These are phyloP conservation scores for Margaritifera margaritifera DNA, from an alignment of 2,888 invertebrate species.

Conservation along the genomic window DNA sequence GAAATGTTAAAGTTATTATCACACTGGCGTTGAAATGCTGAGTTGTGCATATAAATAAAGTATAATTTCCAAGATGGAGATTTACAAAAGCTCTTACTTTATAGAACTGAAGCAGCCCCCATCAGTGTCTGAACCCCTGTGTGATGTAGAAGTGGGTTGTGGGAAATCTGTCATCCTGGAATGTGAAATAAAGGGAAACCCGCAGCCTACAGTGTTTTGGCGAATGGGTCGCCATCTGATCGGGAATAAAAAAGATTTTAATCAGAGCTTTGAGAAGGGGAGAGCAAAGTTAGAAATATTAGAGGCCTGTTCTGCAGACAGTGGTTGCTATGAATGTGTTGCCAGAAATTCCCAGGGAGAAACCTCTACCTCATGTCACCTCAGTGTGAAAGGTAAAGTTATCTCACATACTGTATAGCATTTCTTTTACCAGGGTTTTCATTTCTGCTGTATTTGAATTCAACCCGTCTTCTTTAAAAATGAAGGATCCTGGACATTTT, in stretches of 20 bases:
- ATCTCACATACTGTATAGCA: too few relatives aligned
- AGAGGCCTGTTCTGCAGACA: slow-evolving; percentile 46
- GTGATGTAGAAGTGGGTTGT: slow-evolving; percentile 31
- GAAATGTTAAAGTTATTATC: too few relatives aligned
- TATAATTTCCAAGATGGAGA: neutral
- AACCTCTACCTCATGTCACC: slow-evolving; percentile 44
- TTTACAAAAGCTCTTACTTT: slow-evolving; percentile 6
- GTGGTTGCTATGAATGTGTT: slow-evolving; percentile 59
- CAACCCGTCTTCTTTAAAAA: too few relatives aligned
- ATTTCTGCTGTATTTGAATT: too few relatives aligned
- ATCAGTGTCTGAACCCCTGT: slow-evolving; percentile 33
- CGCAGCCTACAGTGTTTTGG: slow-evolving; percentile 57
- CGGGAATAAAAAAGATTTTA: slow-evolving; percentile 49
- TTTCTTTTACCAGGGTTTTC: too few relatives aligned
- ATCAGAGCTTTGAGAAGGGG: slow-evolving; percentile 51
- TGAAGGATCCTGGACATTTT: too few relatives aligned
- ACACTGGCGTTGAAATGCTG: too few relatives aligned
- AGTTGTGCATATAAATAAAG: too few relatives aligned
- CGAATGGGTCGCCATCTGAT: slow-evolving; percentile 56
- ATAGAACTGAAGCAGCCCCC: slow-evolving; percentile 48
- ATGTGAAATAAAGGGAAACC: slow-evolving; percentile 54
- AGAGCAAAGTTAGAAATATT: slow-evolving; percentile 54
- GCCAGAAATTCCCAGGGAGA: slow-evolving; percentile 54
- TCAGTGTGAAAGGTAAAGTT: slow-evolving; percentile 36
- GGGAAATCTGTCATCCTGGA: slow-evolving; percentile 47